Evolutionary conservation across 2,888 invertebrate genomes (phyloP).

Genomic region (Drosophila neoperkinsi): DNA sequence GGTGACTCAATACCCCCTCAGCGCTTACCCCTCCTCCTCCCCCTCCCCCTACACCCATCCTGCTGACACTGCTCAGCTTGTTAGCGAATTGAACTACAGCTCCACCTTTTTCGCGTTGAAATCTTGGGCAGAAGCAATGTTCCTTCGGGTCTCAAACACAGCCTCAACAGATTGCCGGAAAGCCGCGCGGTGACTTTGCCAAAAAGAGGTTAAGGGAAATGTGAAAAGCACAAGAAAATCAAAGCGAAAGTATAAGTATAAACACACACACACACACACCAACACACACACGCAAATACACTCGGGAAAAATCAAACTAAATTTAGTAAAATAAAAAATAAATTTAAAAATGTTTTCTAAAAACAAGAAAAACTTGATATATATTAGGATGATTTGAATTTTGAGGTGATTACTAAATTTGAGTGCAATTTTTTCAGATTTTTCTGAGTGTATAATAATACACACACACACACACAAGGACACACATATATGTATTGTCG

Average conservation of each 20-base stretch:
- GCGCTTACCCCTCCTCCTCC: neutral
- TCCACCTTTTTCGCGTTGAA: slow-evolving; percentile 74
- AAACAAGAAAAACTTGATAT: neutral
- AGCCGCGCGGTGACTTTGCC: slow-evolving; percentile 60
- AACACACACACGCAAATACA: slow-evolving; percentile 7
- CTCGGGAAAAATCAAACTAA: neutral
- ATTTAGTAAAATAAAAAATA: neutral
- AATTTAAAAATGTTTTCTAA: neutral
- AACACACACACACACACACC: slow-evolving; percentile 9
- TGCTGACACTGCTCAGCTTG: slow-evolving; percentile 31
- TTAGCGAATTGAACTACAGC: slow-evolving; percentile 79
- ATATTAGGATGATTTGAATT: neutral
- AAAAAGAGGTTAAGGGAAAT: slow-evolving; percentile 39
- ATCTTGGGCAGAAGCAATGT: slow-evolving; percentile 39
- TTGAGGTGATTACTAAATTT: neutral
- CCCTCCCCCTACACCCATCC: neutral
- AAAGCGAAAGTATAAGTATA: slow-evolving; percentile 37
- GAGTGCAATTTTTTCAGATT: neutral
- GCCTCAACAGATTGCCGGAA: slow-evolving; percentile 64
- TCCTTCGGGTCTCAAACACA: neutral
- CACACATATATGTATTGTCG: slow-evolving; percentile 6
- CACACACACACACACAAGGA: slow-evolving; percentile 5
- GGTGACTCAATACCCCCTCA: neutral
- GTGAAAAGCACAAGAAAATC: slow-evolving; percentile 41
- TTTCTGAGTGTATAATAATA: neutral